Evolutionary conservation across 1,140 invertebrate species (phyloP), one percentile per base, ranked within the genome.

Genomic region (Apolygus lucorum): DNA sequence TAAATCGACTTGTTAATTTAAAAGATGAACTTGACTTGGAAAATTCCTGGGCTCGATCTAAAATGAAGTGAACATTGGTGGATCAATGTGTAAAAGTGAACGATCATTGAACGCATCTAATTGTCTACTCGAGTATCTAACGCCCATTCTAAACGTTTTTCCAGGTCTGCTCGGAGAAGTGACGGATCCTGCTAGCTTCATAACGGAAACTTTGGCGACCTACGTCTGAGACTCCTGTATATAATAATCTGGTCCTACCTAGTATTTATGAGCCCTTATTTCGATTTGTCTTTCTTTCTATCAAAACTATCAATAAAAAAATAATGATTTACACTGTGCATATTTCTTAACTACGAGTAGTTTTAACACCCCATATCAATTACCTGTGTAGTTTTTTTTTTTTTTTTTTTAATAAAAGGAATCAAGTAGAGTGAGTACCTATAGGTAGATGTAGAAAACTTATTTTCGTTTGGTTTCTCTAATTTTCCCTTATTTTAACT

Each of bases 141-240:
- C 28, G 63, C 17, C 75, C 72, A 71, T 68, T 74, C 73, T 74
- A 74, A n/a, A n/a, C n/a, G n/a, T n/a, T 73, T 71, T 82, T 83
- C 63, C 77, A 88, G 87, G 84, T 77, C 78, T 88, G 70, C 77
- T 87, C 72, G 83, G 82, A 74, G 85, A 86, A 71, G 83, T 88
- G 72, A 76, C 81, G 25, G 82, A 83, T 75, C 84, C 86, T 49
- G 81, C 83, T 70, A 81, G 80, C 67, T 87, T 83, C 74, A 80
- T 88, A 75, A 81, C 76, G 25, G 82, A 86, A 27, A 69, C 68
- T 54, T 63, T 54, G 25, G 64, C 67, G n/a, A 26, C 64, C 34
- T 34, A 66, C 64, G 64, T 26, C 24, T 66, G 28, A 66, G 22
- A 42, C 34, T 42, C 17, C 34, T 42, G 34, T 42, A 42, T 8